Percentiles rank a stretch among this genome's conserved stretches.
These are phyloP conservation scores for Ectropis crepuscularia DNA, from an alignment of 2,888 invertebrate genomes.

Conservation along the genomic window DNA sequence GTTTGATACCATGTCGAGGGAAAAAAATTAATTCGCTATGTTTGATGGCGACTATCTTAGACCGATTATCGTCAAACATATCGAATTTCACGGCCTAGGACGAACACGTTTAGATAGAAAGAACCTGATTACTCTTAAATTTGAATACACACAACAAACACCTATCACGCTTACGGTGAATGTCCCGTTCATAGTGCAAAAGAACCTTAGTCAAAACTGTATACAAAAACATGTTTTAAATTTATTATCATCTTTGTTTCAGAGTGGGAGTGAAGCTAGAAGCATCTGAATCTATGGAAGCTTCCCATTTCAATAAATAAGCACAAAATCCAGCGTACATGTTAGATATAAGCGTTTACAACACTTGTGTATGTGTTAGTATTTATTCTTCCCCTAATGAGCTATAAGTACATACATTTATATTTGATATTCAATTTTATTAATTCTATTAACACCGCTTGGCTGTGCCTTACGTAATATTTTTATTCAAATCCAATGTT, in stretches of 20 bases:
- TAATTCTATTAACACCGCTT: constrained; percentile 47
- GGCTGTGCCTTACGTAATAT: constrained; percentile 56
- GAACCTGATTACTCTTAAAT: no score
- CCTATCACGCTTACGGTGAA: no score
- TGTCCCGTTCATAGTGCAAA: background rate
- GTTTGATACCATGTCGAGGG: no score
- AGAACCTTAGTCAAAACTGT: background rate
- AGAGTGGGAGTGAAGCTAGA: constrained; percentile 85
- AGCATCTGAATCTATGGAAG: constrained; percentile 86
- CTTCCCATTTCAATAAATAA: constrained; percentile 86
- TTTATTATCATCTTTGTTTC: constrained; percentile 57
- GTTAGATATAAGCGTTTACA: constrained; percentile 35
- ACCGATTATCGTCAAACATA: no score
- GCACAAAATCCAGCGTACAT: constrained; percentile 17
- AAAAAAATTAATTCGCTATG: no score
- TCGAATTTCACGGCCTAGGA: no score
- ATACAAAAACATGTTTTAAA: background rate
- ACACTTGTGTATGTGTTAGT: constrained; percentile 20
- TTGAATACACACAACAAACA: no score
- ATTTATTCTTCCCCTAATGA: background rate
- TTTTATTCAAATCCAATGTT: constrained; percentile 19
- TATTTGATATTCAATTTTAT: constrained; percentile 38
- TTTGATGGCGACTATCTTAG: no score
- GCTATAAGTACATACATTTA: constrained; percentile 10
- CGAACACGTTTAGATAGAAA: no score